These are phyloP conservation scores for Xestia ashworthii DNA, from an alignment of 2,888 invertebrate species.

Conservation along the genomic window DNA sequence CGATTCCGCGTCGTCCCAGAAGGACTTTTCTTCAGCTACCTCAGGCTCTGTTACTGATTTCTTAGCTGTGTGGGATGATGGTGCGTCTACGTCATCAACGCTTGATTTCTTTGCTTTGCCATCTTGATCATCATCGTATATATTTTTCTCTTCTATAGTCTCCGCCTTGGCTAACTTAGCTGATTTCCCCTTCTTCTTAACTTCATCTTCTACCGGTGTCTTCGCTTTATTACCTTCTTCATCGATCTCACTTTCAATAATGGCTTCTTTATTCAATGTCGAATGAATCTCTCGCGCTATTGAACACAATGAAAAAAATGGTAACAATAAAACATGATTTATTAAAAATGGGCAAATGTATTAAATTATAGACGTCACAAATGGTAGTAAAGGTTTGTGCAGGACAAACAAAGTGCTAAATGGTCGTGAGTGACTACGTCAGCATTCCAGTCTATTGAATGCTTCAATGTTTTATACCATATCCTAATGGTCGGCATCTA, in stretches of 20 bases:
- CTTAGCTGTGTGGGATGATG: conserved; percentile 66
- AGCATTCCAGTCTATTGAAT: conserved; percentile 87
- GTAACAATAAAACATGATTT: conserved; percentile 74
- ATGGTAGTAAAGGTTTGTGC: conserved; percentile 72
- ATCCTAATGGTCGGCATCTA: conserved; percentile 80
- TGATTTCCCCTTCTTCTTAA: conserved; percentile 67
- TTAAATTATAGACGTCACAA: conserved; percentile 81
- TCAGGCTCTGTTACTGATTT: conserved; percentile 77
- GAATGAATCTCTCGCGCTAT: conserved; percentile 90
- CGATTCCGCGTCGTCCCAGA: conserved; percentile 81
- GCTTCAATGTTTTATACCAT: conserved; percentile 79
- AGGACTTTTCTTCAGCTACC: conserved; percentile 76
- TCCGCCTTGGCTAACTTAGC: conserved; percentile 74
- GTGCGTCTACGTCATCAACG: conserved; percentile 72
- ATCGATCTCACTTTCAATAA: conserved; percentile 88
- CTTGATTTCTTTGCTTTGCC: conserved; percentile 73
- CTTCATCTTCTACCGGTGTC: conserved; percentile 74
- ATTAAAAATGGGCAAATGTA: conserved; percentile 70
- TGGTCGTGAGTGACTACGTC: conserved; percentile 75
- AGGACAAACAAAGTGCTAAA: conserved; percentile 67
- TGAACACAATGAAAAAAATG: conserved; percentile 80
- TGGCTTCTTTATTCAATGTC: conserved; percentile 86
- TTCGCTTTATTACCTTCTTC: conserved; percentile 78
- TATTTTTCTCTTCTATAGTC: conserved; percentile 74
- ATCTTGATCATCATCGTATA: conserved; percentile 81